Evolutionary conservation across 2,113 vertebrate species (phyloP), one percentile per base, ranked within the genome.

Genomic region (Stegostoma tigrinum): DNA sequence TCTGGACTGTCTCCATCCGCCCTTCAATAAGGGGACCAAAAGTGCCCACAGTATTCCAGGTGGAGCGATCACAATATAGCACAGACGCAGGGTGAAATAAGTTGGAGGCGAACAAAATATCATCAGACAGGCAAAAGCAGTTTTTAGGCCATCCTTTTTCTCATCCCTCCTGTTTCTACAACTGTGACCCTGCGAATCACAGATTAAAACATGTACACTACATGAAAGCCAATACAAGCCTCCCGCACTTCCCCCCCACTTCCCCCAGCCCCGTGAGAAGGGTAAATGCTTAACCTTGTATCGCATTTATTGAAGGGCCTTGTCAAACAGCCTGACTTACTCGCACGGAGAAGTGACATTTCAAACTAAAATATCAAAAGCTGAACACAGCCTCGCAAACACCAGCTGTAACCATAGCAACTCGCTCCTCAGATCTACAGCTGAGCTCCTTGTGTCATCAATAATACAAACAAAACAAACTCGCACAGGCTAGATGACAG

Each of bases 341-440:
- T 34, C 89, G 66, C 89, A n/a, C 55, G 0, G 17, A 2, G 55
- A n/a, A 64, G 89, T 34, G 15, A 91, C 89, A 93, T n/a, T 67
- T 64, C 34, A 67, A 93, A 66, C 17, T 64, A 91, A 91, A 93
- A 93, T 61, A 93, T 66, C 89, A 66, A 42, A 93, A 93, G 61
- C 89, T 67, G 64, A 93, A 66, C 21, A 23, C 61, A 93, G 30
- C 3, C 89, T 93, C 61, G 66, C 89, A 42, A 93, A n/a, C 61
- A 66, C 89, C 89, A 93, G 87, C 61, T 38, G 89, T 93, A 38
- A 66, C 89, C 89, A 93, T 93, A 23, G 89, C 89, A 93, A 93
- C 89, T 45, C 8, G 34, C 64, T 38, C 61, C 61, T 38, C 55
- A 38, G 89, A 66, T 66, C 89, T 66, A 67, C 61, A 93, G 89